Base-by-base conservation (phyloP, 2,797 vertebrate species). In the Adrianichthys oophorus region DNA sequence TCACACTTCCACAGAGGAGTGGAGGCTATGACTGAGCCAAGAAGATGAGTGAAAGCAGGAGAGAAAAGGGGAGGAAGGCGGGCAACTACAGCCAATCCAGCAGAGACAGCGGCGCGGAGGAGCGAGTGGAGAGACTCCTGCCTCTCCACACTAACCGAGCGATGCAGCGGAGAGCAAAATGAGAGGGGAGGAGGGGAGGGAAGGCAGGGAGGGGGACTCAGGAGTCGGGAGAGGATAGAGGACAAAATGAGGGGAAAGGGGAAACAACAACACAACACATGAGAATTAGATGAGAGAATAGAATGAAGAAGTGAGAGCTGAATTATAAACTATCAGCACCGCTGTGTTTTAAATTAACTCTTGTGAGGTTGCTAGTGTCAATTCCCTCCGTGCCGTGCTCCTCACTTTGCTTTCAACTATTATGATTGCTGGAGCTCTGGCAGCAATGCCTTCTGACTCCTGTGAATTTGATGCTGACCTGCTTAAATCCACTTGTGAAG, bases 61-160 rank as follows among this genome's bases (percentile, higher is more conserved):
- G 62, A 64, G 65, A 21, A 37, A 60, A 51, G 52, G 16, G 41
- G 29, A 70, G 56, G 70, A 57, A 77, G 41, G 52, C 15, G 17
- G 61, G 59, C 4, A 46, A 71, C 56, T 58, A 56, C 55, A 15
- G 80, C 72, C 69, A 65, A 66, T 52, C 41, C 46, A 48, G 69
- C 41, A 24, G 62, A 52, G 50, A 72, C 62, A 29, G 72, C 45
- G 49, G 71, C 29, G 24, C 78, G 57, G 65, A 62, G n/a, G 68
- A 52, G 82, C 16, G 63, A 85, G 82, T 10, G 68, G 79, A 85
- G 87, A 87, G 87, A 85, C 81, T 80, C 77, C 79, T 62, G 72
- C 66, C 86, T 89, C 85, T 82, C 81, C 70, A 41, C 32, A 81
- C 85, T 84, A 82, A 86, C 80, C 79, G 86, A 85, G 78, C 67